phyloP scores from a whole-genome alignment of 2,113 vertebrate species.

The Nanorana parkeri region DNA sequence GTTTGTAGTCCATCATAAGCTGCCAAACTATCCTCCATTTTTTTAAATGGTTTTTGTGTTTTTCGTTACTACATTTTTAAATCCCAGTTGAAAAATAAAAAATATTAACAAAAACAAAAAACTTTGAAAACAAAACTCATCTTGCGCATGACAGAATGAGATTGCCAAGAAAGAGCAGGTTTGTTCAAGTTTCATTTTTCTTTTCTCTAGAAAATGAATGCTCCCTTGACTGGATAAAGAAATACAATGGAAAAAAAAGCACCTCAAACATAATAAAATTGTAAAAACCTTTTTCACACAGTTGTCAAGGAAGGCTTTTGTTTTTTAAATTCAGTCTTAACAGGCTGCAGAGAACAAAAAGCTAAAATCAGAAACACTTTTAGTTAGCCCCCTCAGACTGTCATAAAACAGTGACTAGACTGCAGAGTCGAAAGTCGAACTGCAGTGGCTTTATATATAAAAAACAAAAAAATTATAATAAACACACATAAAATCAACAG shows the following conservation, averaged over 20 bases:
- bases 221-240: slow-evolving; percentile 78
- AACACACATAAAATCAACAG: slow-evolving; percentile 71
- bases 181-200: slow-evolving; percentile 91
- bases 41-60: slow-evolving; percentile 35
- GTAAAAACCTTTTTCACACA: slow-evolving; percentile 76
- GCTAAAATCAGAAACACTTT: slow-evolving; percentile 45
- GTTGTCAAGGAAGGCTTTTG: slow-evolving; percentile 76
- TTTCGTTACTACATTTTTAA: slow-evolving; percentile 52
- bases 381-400: slow-evolving; percentile 70
- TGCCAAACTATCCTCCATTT: slow-evolving; percentile 75
- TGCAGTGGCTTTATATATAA: slow-evolving; percentile 82
- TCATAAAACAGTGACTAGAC: slow-evolving; percentile 81
- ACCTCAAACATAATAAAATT: slow-evolving; percentile 81
- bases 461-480: slow-evolving; percentile 65
- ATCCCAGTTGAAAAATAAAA: slow-evolving; percentile 68
- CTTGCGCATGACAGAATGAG: slow-evolving; percentile 78
- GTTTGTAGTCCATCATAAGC: slow-evolving; percentile 76
- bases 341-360: slow-evolving; percentile 71
- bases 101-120: slow-evolving; percentile 63
- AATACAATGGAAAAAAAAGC: slow-evolving; percentile 77
- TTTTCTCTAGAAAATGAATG: slow-evolving; percentile 81
- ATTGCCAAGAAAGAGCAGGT: slow-evolving; percentile 83
- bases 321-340: slow-evolving; percentile 67
- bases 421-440: slow-evolving; percentile 78
- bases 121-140: slow-evolving; percentile 77